Evolutionary conservation across 2,888 invertebrate species (phyloP).

Genomic region (Lucinisca nassula): DNA sequence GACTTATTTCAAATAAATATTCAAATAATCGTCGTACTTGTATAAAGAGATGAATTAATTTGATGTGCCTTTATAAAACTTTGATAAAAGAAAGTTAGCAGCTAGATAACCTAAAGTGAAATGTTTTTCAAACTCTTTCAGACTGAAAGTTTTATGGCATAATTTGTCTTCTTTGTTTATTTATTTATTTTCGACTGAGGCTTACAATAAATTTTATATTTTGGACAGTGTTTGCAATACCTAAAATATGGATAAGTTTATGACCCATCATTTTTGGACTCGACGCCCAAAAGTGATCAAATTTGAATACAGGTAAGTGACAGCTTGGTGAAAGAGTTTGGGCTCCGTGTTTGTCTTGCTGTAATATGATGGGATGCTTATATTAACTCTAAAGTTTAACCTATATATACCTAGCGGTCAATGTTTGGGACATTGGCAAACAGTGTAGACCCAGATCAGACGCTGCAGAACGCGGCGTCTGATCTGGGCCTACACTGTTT

Average conservation of each 20-base stretch:
- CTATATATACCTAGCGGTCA: no score
- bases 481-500: no score
- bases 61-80: not conserved
- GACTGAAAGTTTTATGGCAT: not conserved
- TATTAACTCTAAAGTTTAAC: no score
- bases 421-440: no score
- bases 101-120: not conserved
- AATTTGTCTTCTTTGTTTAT: not conserved
- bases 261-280: conserved; percentile 5
- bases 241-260: not conserved
- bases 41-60: conserved; percentile 7
- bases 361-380: no score
- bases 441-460: no score
- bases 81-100: not conserved
- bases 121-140: not conserved
- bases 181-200: not conserved
- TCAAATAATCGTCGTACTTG: not conserved
- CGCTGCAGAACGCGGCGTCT: no score
- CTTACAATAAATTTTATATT: not conserved
- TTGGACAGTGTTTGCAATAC: not conserved
- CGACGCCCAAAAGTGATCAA: not conserved
- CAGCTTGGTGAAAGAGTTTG: no score
- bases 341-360: no score
- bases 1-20: conserved; percentile 7
- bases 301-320: conserved; percentile 2